phyloP scores from a whole-genome alignment of 2,888 invertebrate genomes.

The Lycaena phlaeas region DNA sequence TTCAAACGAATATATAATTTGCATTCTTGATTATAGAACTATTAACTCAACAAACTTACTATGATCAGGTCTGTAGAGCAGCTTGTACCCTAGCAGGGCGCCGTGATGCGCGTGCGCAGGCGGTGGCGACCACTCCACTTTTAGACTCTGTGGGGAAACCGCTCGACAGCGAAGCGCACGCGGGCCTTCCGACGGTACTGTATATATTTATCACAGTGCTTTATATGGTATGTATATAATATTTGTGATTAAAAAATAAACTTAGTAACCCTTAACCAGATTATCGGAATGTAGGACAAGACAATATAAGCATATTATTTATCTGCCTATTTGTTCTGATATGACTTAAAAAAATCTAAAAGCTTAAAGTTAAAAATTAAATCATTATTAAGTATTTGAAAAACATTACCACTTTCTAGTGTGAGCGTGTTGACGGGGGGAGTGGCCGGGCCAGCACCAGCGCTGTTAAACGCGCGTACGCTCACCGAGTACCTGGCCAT shows the following conservation, averaged over 20 bases:
- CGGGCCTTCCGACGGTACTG: constrained; percentile 86
- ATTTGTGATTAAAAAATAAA: too few species aligned
- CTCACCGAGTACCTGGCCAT: constrained; percentile 79
- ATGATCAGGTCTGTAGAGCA: constrained; percentile 81
- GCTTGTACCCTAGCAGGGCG: constrained; percentile 86
- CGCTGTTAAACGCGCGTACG: constrained; percentile 89
- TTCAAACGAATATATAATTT: too few species aligned
- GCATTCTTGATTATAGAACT: too few species aligned
- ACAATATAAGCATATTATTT: too few species aligned
- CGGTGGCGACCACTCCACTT: constrained; percentile 84
- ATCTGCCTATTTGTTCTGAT: too few species aligned
- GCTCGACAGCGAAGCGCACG: constrained; percentile 82
- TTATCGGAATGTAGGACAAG: too few species aligned
- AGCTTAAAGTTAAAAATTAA: too few species aligned
- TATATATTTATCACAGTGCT: too few species aligned
- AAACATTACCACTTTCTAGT: constrained; percentile 81
- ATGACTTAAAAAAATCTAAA: too few species aligned
- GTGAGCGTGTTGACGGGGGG: constrained; percentile 83
- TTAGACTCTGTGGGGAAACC: constrained; percentile 84
- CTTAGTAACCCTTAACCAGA: too few species aligned
- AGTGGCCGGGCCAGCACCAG: constrained; percentile 87
- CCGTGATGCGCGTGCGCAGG: constrained; percentile 82
- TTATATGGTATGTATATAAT: too few species aligned
- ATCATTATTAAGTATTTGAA: not conserved
- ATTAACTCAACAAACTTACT: too few species aligned